Evolutionary conservation across 2,113 vertebrate species (phyloP).

Genomic region (Chloropsis cyanopogon): DNA sequence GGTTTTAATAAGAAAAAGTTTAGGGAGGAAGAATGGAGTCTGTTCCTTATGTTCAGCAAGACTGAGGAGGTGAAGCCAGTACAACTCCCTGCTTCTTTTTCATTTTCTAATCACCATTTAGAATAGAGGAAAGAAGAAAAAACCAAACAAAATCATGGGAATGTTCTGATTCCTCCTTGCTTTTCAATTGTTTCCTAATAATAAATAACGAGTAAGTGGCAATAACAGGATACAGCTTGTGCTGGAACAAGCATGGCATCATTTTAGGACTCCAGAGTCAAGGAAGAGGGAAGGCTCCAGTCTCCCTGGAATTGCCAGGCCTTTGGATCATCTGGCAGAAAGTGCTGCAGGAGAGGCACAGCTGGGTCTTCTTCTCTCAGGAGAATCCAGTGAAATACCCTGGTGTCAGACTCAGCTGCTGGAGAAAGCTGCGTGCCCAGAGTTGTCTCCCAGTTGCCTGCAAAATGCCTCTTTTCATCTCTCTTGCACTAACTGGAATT

Average conservation of each 20-base stretch:
- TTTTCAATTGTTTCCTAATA: neutral
- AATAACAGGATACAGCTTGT: neutral
- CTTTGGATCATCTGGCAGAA: constrained; percentile 44
- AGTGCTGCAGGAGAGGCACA: neutral
- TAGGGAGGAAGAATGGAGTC: neutral
- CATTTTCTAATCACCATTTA: neutral
- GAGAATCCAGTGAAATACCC: constrained; percentile 42
- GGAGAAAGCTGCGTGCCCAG: neutral
- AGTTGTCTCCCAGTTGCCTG: constrained; percentile 7
- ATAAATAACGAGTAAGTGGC: neutral
- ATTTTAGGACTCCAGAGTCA: neutral
- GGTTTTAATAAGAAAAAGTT: neutral
- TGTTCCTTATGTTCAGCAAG: neutral
- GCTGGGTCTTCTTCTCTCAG: constrained; percentile 47
- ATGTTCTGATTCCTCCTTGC: neutral
- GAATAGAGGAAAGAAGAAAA: neutral
- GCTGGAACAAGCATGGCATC: neutral
- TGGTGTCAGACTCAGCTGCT: constrained; percentile 54
- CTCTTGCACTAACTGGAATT: constrained; percentile 10
- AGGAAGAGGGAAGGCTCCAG: neutral
- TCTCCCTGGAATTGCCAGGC: constrained; percentile 7
- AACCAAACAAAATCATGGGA: neutral
- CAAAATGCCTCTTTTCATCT: neutral
- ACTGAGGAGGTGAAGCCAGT: neutral
- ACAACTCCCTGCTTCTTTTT: neutral